Evolutionary conservation across 2,797 vertebrate species (phyloP).

Genomic region (Syndactyla subalaris): DNA sequence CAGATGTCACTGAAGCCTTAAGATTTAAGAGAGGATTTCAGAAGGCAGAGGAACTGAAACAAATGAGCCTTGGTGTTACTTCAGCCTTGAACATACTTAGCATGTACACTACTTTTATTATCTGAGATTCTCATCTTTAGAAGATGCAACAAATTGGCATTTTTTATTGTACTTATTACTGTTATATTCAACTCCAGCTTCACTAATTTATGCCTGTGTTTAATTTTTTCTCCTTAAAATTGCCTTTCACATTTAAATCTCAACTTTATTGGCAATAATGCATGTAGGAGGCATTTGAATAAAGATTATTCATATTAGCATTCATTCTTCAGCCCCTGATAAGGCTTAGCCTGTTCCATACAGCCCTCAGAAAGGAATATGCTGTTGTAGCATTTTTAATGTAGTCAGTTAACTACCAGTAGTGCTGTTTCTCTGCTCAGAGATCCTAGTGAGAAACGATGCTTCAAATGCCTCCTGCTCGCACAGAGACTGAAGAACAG

Average conservation of each 20-base stretch:
- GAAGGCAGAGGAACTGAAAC: neutral
- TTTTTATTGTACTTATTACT: neutral
- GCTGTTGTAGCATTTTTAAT: neutral
- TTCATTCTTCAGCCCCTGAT: neutral
- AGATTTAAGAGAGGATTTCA: conserved; percentile 1
- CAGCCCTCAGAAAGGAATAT: neutral
- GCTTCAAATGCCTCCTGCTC: neutral
- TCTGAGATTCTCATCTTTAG: neutral
- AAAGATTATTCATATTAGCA: neutral
- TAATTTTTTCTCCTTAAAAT: neutral
- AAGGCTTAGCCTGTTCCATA: neutral
- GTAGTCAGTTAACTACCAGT: neutral
- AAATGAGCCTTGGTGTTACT: neutral
- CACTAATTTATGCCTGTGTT: neutral
- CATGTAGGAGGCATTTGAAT: neutral
- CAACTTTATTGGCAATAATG: neutral
- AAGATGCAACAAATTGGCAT: neutral
- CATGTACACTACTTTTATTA: neutral
- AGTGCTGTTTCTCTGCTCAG: neutral
- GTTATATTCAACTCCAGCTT: neutral
- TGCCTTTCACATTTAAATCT: neutral
- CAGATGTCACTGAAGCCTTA: conserved; percentile 56
- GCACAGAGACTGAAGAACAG: neutral
- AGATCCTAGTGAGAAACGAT: neutral
- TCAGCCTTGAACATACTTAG: neutral